Evolutionary conservation across 2,113 vertebrate species (phyloP).

Genomic region (Setophaga coronata): DNA sequence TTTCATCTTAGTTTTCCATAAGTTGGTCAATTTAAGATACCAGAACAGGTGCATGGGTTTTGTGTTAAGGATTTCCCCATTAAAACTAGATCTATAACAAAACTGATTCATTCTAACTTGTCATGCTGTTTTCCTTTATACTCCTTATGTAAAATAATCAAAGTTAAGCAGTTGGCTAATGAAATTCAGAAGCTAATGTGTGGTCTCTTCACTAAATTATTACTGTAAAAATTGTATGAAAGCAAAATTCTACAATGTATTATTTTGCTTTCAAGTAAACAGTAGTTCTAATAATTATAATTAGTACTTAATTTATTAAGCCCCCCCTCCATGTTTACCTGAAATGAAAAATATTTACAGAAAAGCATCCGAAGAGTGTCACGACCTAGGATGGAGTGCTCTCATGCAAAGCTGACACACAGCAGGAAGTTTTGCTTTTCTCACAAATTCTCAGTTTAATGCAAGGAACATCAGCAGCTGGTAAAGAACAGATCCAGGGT

Average conservation of each 20-base stretch:
- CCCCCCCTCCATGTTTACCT: not conserved
- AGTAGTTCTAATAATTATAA: not conserved
- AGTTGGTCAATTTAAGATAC: not conserved
- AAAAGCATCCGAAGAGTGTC: not conserved
- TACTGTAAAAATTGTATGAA: not conserved
- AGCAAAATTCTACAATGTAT: not conserved
- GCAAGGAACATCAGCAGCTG: conserved; percentile 55
- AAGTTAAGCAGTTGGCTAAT: not conserved
- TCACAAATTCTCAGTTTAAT: conserved; percentile 61
- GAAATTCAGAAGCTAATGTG: not conserved
- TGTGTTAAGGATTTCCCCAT: not conserved
- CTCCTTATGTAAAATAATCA: not conserved
- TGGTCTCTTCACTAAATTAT: not conserved
- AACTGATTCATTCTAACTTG: not conserved
- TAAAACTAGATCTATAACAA: not conserved
- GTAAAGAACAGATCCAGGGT: conserved; percentile 30
- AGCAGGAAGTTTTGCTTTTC: conserved; percentile 64
- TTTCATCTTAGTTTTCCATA: not conserved
- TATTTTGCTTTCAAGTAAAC: not conserved
- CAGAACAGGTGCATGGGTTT: not conserved
- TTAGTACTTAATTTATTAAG: not conserved
- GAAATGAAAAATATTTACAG: conserved; percentile 3
- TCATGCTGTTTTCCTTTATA: not conserved
- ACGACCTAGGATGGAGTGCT: conserved; percentile 36
- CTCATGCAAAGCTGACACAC: conserved; percentile 58